These are phyloP conservation scores for Drosophila sulfurigaster DNA, from an alignment of 1,140 invertebrate species.

Conservation along the genomic window DNA sequence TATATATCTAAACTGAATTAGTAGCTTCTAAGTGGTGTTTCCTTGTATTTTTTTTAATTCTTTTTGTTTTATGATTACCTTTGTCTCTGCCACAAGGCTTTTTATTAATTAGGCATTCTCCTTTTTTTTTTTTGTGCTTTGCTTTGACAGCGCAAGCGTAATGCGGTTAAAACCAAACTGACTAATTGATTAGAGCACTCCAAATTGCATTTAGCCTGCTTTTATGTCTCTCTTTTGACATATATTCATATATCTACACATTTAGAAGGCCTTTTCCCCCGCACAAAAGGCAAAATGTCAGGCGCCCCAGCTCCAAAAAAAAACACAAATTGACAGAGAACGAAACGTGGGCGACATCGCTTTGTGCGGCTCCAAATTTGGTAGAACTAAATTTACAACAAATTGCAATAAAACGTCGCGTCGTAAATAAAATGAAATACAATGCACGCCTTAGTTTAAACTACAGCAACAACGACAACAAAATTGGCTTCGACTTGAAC, in stretches of 20 bases:
- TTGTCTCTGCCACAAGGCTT: conserved; percentile 35
- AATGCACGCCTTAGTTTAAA: conserved; percentile 70
- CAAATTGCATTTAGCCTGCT: conserved; percentile 24
- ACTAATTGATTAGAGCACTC: conserved; percentile 43
- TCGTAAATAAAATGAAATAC: conserved; percentile 68
- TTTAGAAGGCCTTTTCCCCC: conserved; percentile 34
- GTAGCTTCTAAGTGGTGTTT: conserved; percentile 54
- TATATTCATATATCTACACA: neutral
- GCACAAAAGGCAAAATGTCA: conserved; percentile 51
- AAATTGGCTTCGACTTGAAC: conserved; percentile 10
- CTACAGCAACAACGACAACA: conserved; percentile 2
- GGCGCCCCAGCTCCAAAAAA: conserved; percentile 42
- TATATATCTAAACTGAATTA: conserved; percentile 70
- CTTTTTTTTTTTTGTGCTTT: conserved; percentile 33
- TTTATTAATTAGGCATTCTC: conserved; percentile 71
- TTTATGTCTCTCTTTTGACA: neutral
- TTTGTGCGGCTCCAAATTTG: conserved; percentile 77
- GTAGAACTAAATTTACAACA: conserved; percentile 72
- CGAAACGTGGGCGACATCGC: conserved; percentile 56
- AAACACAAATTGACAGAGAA: neutral
- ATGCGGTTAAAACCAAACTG: conserved; percentile 57
- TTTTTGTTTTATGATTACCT: conserved; percentile 15
- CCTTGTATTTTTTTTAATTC: conserved; percentile 22
- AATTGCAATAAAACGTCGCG: conserved; percentile 68
- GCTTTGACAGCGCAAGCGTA: conserved; percentile 63